Evolutionary conservation across 2,888 invertebrate genomes (phyloP).

Genomic region (Leucophora obtusa): DNA sequence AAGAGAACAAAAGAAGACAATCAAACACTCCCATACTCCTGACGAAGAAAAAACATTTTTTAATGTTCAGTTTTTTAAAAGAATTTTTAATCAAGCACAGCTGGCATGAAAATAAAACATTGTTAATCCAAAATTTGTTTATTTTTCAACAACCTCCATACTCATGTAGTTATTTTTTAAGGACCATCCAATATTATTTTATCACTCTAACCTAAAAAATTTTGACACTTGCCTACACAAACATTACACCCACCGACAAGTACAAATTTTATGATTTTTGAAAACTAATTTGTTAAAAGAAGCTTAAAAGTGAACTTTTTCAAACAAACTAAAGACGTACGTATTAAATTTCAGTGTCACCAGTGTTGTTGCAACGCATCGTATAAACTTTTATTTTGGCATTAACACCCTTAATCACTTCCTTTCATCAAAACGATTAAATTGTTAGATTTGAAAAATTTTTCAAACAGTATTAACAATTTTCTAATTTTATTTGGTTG

Average conservation of each 20-base stretch:
- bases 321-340: background rate
- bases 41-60: conserved; percentile 5
- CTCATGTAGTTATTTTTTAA: background rate
- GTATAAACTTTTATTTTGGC: conserved; percentile 22
- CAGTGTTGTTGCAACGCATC: conserved; percentile 32
- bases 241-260: background rate
- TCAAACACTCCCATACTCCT: background rate
- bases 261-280: background rate
- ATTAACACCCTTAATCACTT: conserved; percentile 39
- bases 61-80: conserved; percentile 39
- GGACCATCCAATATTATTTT: conserved; percentile 9
- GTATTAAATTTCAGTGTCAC: conserved; percentile 52
- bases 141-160: background rate
- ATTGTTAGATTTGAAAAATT: conserved; percentile 50
- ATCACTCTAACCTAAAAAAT: conserved; percentile 4
- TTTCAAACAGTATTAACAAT: conserved; percentile 42
- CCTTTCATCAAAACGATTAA: conserved; percentile 59
- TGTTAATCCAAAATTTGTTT: conserved; percentile 47
- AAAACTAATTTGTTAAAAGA: background rate
- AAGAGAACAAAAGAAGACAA: background rate
- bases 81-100: conserved; percentile 61
- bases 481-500: background rate
- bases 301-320: background rate
- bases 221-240: conserved; percentile 25
- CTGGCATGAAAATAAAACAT: conserved; percentile 41